Conservation (phyloP, 1,140 invertebrate genomes). For the Trissolcus basalis region DNA sequence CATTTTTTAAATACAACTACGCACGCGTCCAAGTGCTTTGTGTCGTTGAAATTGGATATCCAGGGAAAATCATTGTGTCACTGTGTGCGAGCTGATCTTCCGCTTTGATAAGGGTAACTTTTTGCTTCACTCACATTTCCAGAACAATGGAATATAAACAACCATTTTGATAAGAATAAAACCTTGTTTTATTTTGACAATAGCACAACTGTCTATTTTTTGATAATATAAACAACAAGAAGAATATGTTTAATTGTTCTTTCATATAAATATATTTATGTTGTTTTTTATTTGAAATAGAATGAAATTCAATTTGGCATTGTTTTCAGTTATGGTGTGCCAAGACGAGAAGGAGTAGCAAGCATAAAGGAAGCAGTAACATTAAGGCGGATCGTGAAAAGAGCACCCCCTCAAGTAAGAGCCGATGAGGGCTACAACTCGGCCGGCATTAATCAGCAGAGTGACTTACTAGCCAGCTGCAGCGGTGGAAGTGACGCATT, state of each 20-base stretch:
- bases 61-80: not conserved
- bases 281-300: not conserved
- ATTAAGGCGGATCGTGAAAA: conserved; percentile 68
- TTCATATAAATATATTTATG: not conserved
- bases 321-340: conserved; percentile 66
- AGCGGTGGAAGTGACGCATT: conserved; percentile 73
- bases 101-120: conserved; percentile 18
- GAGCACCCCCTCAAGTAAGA: conserved; percentile 64
- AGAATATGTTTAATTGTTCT: not conserved
- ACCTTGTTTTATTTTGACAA: not conserved
- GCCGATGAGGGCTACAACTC: conserved; percentile 62
- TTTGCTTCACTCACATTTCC: not conserved
- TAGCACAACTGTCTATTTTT: not conserved
- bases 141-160: too few species aligned
- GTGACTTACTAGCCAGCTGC: conserved; percentile 68
- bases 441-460: conserved; percentile 50
- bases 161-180: not conserved
- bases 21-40: conserved; percentile 5
- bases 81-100: not conserved
- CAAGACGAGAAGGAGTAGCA: conserved; percentile 66
- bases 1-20: not conserved
- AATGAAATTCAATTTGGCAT: conserved; percentile 5
- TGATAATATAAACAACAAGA: not conserved
- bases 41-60: conserved; percentile 5
- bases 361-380: conserved; percentile 70